These are phyloP conservation scores for Pheucticus melanocephalus DNA, from an alignment of 2,113 vertebrate genomes.

Conservation along the genomic window DNA sequence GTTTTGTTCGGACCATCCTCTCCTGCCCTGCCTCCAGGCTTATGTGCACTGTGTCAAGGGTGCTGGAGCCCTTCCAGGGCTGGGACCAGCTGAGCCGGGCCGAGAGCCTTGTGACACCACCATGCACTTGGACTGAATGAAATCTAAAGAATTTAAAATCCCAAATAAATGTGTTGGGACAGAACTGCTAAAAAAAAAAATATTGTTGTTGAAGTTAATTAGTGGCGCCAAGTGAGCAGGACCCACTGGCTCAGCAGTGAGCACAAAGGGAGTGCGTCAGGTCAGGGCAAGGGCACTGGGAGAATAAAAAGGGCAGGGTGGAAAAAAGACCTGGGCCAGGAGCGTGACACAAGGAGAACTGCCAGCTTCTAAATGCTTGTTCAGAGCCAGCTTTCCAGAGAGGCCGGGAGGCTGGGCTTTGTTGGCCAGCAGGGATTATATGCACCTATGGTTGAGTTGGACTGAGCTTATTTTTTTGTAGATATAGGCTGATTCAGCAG, in stretches of 20 bases:
- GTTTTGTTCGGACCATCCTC: background rate
- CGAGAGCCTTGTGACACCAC: conserved; percentile 15
- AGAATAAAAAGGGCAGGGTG: conserved; percentile 47
- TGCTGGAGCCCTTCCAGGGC: conserved; percentile 47
- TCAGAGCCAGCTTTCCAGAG: conserved; percentile 20
- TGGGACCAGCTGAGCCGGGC: background rate
- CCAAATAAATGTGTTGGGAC: conserved; percentile 19
- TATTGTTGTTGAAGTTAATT: conserved; percentile 34
- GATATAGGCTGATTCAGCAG: background rate
- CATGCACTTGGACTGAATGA: background rate
- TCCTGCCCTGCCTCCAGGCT: background rate
- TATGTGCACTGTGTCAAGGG: background rate
- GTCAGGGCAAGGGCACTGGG: background rate
- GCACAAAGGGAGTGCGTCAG: conserved; percentile 29
- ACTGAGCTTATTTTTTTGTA: background rate
- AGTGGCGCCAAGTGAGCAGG: background rate
- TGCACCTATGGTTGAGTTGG: background rate
- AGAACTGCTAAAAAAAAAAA: background rate
- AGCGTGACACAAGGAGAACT: conserved; percentile 36
- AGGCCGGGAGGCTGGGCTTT: background rate
- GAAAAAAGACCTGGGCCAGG: conserved; percentile 46
- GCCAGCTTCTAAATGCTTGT: conserved; percentile 45
- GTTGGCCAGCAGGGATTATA: background rate
- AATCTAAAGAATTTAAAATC: conserved; percentile 63
- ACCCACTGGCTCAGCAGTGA: conserved; percentile 7